These are phyloP conservation scores for Hylyphantes graminicola DNA, from an alignment of 1,140 invertebrate species.

Conservation along the genomic window DNA sequence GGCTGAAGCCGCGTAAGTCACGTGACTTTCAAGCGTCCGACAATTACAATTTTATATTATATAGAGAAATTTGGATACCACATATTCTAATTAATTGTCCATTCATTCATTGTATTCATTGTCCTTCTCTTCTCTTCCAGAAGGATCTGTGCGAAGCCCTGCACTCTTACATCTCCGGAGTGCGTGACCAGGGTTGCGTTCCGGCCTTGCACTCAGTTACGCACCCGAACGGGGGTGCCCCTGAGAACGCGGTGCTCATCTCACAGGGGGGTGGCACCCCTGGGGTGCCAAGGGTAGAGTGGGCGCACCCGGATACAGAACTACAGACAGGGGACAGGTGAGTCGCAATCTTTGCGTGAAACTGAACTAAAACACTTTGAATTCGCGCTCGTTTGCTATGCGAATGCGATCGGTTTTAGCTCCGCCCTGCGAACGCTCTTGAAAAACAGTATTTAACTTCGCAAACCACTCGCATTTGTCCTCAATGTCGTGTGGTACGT, in stretches of 20 bases:
- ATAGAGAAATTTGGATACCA: no score
- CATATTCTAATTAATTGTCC: no score
- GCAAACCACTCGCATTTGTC: no score
- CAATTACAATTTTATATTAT: no score
- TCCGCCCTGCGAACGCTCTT: no score
- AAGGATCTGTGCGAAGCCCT: constrained; percentile 9
- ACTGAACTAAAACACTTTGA: no score
- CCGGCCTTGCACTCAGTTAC: constrained; percentile 19
- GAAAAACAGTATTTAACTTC: no score
- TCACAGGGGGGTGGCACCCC: background rate
- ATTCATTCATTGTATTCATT: background rate
- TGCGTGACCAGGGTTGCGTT: background rate
- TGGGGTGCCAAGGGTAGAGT: constrained; percentile 16
- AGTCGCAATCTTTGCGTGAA: background rate
- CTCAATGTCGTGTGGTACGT: no score
- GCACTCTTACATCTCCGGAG: constrained; percentile 1
- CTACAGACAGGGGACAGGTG: constrained; percentile 34
- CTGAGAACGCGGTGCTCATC: constrained; percentile 23
- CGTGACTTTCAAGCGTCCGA: no score
- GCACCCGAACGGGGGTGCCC: background rate
- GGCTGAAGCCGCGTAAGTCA: no score
- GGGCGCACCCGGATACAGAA: constrained; percentile 33
- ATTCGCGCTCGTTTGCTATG: no score
- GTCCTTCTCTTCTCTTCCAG: background rate
- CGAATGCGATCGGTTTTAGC: no score